Base-by-base conservation (phyloP, 2,888 invertebrate species). In the Rhodophaea formosa region DNA sequence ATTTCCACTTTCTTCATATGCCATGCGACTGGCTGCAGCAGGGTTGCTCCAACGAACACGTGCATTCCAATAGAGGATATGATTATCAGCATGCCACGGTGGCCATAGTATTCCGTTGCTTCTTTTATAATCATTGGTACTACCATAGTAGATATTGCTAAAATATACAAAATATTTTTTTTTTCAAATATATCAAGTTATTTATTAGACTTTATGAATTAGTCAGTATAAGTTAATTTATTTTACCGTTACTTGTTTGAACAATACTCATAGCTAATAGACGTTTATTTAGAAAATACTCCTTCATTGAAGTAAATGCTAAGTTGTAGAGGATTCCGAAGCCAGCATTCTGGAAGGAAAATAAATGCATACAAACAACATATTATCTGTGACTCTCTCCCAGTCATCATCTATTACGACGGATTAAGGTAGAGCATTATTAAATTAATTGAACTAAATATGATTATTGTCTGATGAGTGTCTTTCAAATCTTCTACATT, bases 11-110 rank as follows among this genome's bases (percentile, higher is more conserved):
- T 77, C 58, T 76, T 84, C 90, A 92, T 87, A 68, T 95, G 95
- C 93, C 93, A 92, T 62, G 93, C 88, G 0, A 94, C 93, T 0
- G 95, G 95, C 64, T 95, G 95, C 90, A 95, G 92, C 23, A 95
- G 72, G 17, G 92, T 75, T 77, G 93, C 93, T 3, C 93, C 95
- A 8, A 94, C 78, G 39, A 96, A 84, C n/a, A 92, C 91, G 64
- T 96, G 92, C 32, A 94, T 76, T 60, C 93, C 92, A 12, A 95
- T 67, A 0, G 91, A 95, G 0, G 94, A 92, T 16, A 94, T 77
- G 12, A 96, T 74, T 0, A 93, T 79, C 1, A 94, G 82, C 5
- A 94, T 94, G 1, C 95, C 95, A 58, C 94, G 88, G 70, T 93
- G 94, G 0, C 95, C 96, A 62, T 93, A 95, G 45, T 73, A 67